These are phyloP conservation scores for Isichthys henryi DNA, from an alignment of 2,113 vertebrate species.

Conservation along the genomic window DNA sequence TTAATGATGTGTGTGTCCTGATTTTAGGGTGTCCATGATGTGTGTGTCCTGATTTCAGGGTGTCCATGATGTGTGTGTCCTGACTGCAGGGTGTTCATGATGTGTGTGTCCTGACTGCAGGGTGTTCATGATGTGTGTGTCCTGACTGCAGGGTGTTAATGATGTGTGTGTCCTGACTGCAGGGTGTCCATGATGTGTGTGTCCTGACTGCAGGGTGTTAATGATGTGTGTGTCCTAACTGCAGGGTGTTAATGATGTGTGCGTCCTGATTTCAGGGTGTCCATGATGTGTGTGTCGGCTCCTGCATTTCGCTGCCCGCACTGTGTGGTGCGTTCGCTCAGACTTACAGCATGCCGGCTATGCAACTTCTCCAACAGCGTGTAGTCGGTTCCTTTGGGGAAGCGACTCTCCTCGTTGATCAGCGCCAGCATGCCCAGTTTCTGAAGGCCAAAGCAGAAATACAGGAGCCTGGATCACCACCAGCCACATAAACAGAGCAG, in stretches of 20 bases:
- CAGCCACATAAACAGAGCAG: background rate
- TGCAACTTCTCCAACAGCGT: conserved; percentile 87
- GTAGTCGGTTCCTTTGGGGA: conserved; percentile 89
- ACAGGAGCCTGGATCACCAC: conserved; percentile 9
- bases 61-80: background rate
- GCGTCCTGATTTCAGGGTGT: background rate
- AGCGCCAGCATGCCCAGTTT: conserved; percentile 86
- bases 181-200: background rate
- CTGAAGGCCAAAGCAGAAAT: conserved; percentile 51
- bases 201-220: background rate
- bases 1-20: background rate
- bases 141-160: background rate
- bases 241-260: background rate
- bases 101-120: background rate
- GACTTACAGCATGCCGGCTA: conserved; percentile 78
- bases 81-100: too few species aligned
- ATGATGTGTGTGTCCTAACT: background rate
- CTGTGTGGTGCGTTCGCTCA: background rate
- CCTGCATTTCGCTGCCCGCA: background rate
- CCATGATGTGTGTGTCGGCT: background rate
- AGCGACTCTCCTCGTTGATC: conserved; percentile 88
- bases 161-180: too few species aligned
- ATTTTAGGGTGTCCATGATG: background rate
- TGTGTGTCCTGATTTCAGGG: background rate
- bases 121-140: background rate